phyloP scores from a whole-genome alignment of 2,888 invertebrate genomes.

The Apamea epomidion region DNA sequence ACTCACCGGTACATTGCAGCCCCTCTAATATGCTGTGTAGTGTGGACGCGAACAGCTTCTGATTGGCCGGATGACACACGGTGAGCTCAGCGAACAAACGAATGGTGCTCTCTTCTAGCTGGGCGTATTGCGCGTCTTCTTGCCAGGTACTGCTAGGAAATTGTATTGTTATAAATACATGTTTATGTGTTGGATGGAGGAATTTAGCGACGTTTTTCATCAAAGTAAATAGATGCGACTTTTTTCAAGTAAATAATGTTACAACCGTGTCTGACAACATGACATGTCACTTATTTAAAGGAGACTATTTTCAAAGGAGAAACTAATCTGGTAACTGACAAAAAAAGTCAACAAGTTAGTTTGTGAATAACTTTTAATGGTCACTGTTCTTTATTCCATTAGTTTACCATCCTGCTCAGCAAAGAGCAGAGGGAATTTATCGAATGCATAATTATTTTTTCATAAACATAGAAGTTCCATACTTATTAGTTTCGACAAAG shows the following conservation, averaged over 20 bases:
- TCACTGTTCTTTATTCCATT: not conserved
- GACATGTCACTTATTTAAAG: too few relatives aligned
- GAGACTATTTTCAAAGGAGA: too few relatives aligned
- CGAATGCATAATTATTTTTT: not conserved
- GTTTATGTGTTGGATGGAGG: too few relatives aligned
- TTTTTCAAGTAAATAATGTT: too few relatives aligned
- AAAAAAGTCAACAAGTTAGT: not conserved
- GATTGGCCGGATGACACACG: conserved; percentile 96
- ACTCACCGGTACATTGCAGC: conserved; percentile 83
- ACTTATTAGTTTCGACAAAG: not conserved
- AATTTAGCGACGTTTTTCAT: not conserved
- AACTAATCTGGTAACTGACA: not conserved
- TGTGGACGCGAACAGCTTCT: conserved; percentile 95
- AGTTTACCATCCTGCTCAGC: not conserved
- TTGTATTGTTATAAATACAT: conserved; percentile 36
- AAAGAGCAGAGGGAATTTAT: not conserved
- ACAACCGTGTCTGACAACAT: too few relatives aligned
- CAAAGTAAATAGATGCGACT: too few relatives aligned
- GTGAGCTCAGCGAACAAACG: conserved; percentile 95
- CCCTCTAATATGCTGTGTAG: conserved; percentile 94
- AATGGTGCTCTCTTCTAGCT: conserved; percentile 94
- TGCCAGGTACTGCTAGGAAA: conserved; percentile 82
- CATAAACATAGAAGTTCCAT: not conserved
- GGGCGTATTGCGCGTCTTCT: conserved; percentile 87
- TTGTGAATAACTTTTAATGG: not conserved